Evolutionary conservation across 2,888 invertebrate species (phyloP).

Genomic region (Linhomoeus sp.): DNA sequence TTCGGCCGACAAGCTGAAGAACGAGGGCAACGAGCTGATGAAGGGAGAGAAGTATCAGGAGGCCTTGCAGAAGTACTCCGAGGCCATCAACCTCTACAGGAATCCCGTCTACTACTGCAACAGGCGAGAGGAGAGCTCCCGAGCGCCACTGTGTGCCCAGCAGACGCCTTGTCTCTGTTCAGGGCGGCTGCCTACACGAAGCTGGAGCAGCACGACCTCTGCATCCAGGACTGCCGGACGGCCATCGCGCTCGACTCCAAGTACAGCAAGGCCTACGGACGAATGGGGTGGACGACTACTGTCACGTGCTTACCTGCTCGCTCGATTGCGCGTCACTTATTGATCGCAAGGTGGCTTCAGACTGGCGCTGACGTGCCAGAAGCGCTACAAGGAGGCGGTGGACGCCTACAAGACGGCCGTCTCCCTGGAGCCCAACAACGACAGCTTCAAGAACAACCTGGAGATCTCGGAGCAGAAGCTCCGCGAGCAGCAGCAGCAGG

Average conservation of each 20-base stretch:
- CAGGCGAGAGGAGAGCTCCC: conserved; percentile 34
- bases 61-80: conserved; percentile 62
- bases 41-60: conserved; percentile 52
- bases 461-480: conserved; percentile 53
- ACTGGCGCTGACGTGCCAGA: conserved; percentile 60
- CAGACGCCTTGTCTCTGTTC: too few species aligned
- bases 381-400: conserved; percentile 59
- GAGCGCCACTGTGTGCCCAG: too few species aligned
- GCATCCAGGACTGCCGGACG: conserved; percentile 70
- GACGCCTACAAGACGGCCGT: conserved; percentile 67
- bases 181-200: conserved; percentile 85
- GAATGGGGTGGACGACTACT: conserved; percentile 54
- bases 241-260: conserved; percentile 69
- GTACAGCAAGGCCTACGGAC: conserved; percentile 84
- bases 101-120: conserved; percentile 94
- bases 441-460: conserved; percentile 66
- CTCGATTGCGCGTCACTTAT: too few species aligned
- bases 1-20: conserved; percentile 64
- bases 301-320: too few species aligned
- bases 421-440: conserved; percentile 73
- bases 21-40: conserved; percentile 61
- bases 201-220: conserved; percentile 56
- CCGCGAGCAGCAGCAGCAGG: conserved; percentile 18
- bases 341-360: too few species aligned
- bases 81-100: conserved; percentile 60